Evolutionary conservation across 2,113 vertebrate species (phyloP), one percentile per base, ranked within the genome.

Genomic region (Syngnathus typhle): DNA sequence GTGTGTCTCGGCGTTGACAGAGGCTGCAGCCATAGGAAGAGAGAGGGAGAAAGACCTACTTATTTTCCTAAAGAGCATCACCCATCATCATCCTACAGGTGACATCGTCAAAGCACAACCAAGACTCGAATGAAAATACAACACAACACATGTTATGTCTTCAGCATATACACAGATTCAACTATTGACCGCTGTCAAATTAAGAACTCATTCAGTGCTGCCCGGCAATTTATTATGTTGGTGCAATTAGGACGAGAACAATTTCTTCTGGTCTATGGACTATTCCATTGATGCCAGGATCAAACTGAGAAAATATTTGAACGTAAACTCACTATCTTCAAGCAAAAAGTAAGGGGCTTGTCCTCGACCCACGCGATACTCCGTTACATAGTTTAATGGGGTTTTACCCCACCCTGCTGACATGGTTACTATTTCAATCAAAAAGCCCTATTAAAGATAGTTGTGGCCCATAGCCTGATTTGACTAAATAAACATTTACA

Each of bases 1-100:
- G 47, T 81, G 60, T 83, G 41, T 75, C n/a, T 83, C 56, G 67
- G 69, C 18, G 32, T 54, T 75, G 67, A 73, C 68, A 92, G 91
- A 91, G 74, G 81, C 73, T 23, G 87, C 84, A 60, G 85, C 89
- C 0, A 84, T 88, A 65, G 89, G 90, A 37, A 81, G 85, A 82
- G 85, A 87, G 32, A 89, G 89, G 23, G 89, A 90, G 72, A 90
- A 83, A 69, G 90, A 92, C 65, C 79, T 92, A 65, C 77, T 92
- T 72, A 83, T 91, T 9, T 78, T 91, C 54, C 82, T 92, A 21
- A 89, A 82, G 74, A 90, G 90, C 77, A 91, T 92, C 79, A 91
- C 90, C 46, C 87, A 85, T 58, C 7, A 84, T 72, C 67, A 83
- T 55, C 82, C 88, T 7, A 90, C 90, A 84, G 89, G 91, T 90